phyloP scores from a whole-genome alignment of 2,888 invertebrate species.

The Cryptus viduatorius region DNA sequence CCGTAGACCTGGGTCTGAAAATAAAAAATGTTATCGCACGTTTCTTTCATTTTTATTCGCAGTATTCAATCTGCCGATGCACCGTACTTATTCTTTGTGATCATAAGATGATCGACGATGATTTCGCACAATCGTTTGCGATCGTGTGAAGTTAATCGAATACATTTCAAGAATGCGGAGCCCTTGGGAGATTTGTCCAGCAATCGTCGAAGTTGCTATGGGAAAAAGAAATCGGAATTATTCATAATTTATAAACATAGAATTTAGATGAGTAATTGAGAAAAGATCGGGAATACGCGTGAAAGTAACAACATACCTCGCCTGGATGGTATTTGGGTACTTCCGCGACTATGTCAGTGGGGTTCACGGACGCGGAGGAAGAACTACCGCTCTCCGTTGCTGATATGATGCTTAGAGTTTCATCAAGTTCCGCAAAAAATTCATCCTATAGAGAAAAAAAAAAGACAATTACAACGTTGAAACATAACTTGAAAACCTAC shows the following conservation, averaged over 20 bases:
- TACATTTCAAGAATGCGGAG: conserved; percentile 12
- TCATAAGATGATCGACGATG: conserved; percentile 36
- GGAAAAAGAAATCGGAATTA: not conserved
- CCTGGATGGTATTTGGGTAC: not conserved
- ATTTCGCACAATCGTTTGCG: conserved; percentile 37
- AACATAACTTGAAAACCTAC: too few species aligned
- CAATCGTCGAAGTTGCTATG: conserved; percentile 25
- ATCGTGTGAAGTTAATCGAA: conserved; percentile 10
- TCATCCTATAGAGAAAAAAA: not conserved
- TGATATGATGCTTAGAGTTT: not conserved
- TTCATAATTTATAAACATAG: too few species aligned
- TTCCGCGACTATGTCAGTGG: not conserved
- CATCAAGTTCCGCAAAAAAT: not conserved
- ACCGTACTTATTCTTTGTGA: conserved; percentile 18
- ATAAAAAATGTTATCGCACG: not conserved
- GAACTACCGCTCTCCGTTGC: not conserved
- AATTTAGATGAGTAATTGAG: too few species aligned
- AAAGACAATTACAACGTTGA: not conserved
- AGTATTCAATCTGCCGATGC: not conserved
- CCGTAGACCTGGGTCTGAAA: not conserved
- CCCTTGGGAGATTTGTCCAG: conserved; percentile 10
- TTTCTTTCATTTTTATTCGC: not conserved
- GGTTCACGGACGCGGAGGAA: not conserved
- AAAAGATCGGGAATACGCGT: not conserved
- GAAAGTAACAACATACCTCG: conserved; percentile 5